Base-by-base conservation (phyloP, 2,888 invertebrate genomes). In the Hybos culiciformis region DNA sequence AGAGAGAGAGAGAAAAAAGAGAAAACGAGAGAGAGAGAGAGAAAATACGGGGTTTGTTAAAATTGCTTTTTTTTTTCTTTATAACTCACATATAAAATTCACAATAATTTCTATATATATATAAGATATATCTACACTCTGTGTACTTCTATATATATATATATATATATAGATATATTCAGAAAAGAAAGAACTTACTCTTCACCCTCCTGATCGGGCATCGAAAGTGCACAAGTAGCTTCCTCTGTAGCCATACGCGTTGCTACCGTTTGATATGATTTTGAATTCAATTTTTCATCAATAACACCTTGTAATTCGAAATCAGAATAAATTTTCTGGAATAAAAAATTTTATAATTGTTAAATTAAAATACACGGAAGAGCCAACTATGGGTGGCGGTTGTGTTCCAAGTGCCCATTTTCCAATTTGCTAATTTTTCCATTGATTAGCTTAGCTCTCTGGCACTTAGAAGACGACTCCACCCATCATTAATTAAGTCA, bases 251-350 rank as follows among this genome's bases (percentile, higher is more conserved):
- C 91, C 83, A 98, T 87, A 55, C 98, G 77, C 54, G 85, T 83
- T 45, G 85, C 82, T 54, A 97, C 85, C 47, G 80, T 83, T 70
- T 92, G 88, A 73, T 97, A 97, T 53, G 80, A 79, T 72, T 94
- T 94, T 48, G 90, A 91, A 71, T 94, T 93, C 45, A 98, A 72
- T 66, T 91, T 90, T 63, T 96, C 94, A 60, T 97, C 96, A 67
- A 92, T 90, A 36, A 98, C 94, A 51, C 97, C 97, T 72, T 98
- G 97, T 47, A 98, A 77, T 71, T 97, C 97, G 70, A 97, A 98
- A 70, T 98, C 97, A 38, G 93, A 90, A 73, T 94, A 96, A 67
- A 96, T 81, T 84, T 98, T 98, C 90, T 97, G 70, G 32, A 12
- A 17, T 33, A 17, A 14, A 3, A 14, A 6, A n/a, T 31, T 31